A percentile compares a stretch with the other conserved stretches of the same genome.
These are phyloP conservation scores for Serripes groenlandicus DNA, from an alignment of 2,888 invertebrate species.

Conservation along the genomic window DNA sequence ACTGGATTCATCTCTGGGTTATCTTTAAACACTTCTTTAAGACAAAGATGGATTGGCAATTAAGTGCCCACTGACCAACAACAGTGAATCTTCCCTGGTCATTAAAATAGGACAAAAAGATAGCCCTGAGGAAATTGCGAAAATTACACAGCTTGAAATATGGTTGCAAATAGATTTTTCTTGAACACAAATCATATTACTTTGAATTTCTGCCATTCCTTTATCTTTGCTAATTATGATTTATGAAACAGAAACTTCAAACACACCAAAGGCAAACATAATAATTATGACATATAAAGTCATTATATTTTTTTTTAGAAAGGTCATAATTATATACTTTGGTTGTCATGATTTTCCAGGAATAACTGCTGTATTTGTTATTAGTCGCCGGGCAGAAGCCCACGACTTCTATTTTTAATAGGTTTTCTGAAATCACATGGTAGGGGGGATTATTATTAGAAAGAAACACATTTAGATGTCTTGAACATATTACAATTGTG, in stretches of 20 bases:
- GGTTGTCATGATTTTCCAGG: no score
- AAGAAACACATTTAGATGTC: no score
- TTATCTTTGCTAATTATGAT: conserved; percentile 23
- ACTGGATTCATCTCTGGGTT: neutral
- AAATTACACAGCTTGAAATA: conserved; percentile 15
- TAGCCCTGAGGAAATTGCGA: neutral
- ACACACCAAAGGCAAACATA: neutral
- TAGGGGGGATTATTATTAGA: no score
- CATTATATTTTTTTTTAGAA: no score
- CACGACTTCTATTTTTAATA: no score
- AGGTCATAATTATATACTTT: no score
- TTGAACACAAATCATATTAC: conserved; percentile 24
- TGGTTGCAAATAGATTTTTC: conserved; percentile 10
- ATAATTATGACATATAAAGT: no score
- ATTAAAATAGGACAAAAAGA: neutral
- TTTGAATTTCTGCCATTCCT: conserved; percentile 15
- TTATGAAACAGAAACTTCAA: conserved; percentile 17
- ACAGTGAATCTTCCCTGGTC: neutral
- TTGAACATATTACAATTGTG: no score
- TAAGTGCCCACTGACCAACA: conserved; percentile 10
- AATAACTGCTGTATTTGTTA: no score
- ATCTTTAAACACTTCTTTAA: neutral
- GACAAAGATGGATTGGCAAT: conserved; percentile 9
- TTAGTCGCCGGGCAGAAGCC: no score
- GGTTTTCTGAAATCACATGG: no score